Evolutionary conservation across 2,113 vertebrate species (phyloP), one percentile per base, ranked within the genome.

Genomic region (Mastomys natalensis): DNA sequence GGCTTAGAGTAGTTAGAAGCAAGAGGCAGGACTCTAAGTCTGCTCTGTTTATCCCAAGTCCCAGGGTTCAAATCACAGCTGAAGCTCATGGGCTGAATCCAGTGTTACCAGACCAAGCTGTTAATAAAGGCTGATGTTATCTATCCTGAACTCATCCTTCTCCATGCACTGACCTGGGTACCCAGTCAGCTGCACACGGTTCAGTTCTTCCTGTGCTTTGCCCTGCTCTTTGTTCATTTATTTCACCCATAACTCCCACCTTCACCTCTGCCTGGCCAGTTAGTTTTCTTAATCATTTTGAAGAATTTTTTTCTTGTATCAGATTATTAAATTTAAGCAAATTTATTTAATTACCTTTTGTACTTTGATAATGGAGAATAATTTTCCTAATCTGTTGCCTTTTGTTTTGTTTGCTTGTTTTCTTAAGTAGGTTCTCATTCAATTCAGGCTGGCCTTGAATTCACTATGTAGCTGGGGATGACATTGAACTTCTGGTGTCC

Each of bases 201-300:
- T 64, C 3, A 60, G 9, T 29, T 91, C 58, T 93, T 95, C 62
- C 29, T 31, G 3, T 91, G 31, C 40, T 72, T 53, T 72, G 7
- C 45, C 60, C 84, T 95, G 91, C 68, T 40, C 19, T 89, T 96
- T 92, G 43, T 87, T 96, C 26, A 64, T 82, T 94, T 93, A 90
- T 92, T 37, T 90, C 9, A 90, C 24, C 48, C 7, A 22, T 43
- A 85, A 53, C 51, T 17, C 5, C 34, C 70, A 78, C 76, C 55
- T 92, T 95, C 95, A 10, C 85, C 13, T 92, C 53, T 5, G 97
- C 55, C 19, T 72, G n/a, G 55, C 62, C 19, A 73, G 1, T 84
- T 87, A 93, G 89, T 88, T 80, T 55, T 11, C 45, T 31, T 81
- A 64, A 88, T 90, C 13, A 92, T 95, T 96, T 92, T 89, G 55